Percentiles rank a stretch among this genome's conserved stretches.
These are phyloP conservation scores for Protonemura montana DNA, from an alignment of 2,888 invertebrate species.

Conservation along the genomic window DNA sequence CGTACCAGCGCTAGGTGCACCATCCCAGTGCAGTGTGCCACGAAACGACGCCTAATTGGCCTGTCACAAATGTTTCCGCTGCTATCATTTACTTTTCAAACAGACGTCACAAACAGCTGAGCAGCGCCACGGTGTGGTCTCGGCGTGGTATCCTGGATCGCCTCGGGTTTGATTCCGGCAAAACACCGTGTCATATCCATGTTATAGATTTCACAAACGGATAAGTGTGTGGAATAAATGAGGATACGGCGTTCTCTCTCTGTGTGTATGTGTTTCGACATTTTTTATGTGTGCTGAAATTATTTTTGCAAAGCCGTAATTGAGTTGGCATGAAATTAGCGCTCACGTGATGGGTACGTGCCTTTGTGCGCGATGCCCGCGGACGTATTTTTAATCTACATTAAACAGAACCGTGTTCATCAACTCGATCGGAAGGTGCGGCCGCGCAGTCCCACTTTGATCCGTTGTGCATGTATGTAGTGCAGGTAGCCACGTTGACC, in stretches of 20 bases:
- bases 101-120: neutral
- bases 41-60: constrained; percentile 2
- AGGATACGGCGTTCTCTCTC: no score
- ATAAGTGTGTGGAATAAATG: no score
- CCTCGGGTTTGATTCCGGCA: neutral
- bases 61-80: constrained; percentile 19
- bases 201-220: neutral
- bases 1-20: neutral
- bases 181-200: neutral
- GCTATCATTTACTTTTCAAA: constrained; percentile 9
- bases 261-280: neutral
- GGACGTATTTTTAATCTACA: neutral
- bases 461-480: neutral
- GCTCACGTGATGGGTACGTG: neutral
- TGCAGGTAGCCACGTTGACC: no score
- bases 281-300: neutral
- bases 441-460: neutral
- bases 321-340: neutral
- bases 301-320: neutral
- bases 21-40: neutral
- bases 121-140: neutral
- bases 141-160: neutral
- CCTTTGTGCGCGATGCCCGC: neutral
- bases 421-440: neutral
- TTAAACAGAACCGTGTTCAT: neutral